Evolutionary conservation across 2,797 vertebrate genomes (phyloP).

Genomic region (Hemibagrus guttatus): DNA sequence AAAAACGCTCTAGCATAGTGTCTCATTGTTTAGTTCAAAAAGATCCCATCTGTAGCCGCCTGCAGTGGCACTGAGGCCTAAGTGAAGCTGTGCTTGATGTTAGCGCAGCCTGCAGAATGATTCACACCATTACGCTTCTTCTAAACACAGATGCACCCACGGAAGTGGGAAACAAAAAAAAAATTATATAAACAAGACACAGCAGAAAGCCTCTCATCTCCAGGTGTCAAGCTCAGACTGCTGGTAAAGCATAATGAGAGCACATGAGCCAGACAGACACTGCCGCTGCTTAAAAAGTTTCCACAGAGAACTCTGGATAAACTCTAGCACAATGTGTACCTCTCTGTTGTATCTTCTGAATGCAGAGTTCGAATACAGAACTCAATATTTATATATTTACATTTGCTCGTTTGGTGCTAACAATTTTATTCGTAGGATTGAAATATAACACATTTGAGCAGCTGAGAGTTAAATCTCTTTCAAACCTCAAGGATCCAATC

Average conservation of each 20-base stretch:
- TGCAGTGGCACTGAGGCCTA: slow-evolving; percentile 55
- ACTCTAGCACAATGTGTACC: slow-evolving; percentile 3
- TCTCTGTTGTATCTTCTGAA: neutral
- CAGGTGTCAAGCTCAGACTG: slow-evolving; percentile 3
- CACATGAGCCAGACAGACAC: slow-evolving; percentile 10
- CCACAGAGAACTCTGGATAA: slow-evolving; percentile 30
- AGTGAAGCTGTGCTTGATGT: slow-evolving; percentile 50
- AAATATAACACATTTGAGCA: neutral
- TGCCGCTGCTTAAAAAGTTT: slow-evolving; percentile 15
- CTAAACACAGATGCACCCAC: slow-evolving; percentile 31
- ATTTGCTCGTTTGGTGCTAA: neutral
- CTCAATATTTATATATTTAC: neutral
- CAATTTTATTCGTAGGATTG: neutral
- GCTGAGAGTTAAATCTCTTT: neutral
- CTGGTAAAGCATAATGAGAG: neutral
- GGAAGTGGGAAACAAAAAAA: slow-evolving; percentile 23
- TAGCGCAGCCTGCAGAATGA: slow-evolving; percentile 8
- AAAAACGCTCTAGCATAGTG: slow-evolving; percentile 5
- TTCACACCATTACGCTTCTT: slow-evolving; percentile 12
- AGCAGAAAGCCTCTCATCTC: slow-evolving; percentile 15
- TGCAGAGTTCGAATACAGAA: neutral
- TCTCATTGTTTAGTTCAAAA: slow-evolving; percentile 30
- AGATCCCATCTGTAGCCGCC: slow-evolving; percentile 62
- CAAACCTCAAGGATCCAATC: neutral
- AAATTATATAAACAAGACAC: slow-evolving; percentile 34